Evolutionary conservation across 2,797 vertebrate species (phyloP), one percentile per base, ranked within the genome.

Genomic region (Hoplostethus mediterraneus): DNA sequence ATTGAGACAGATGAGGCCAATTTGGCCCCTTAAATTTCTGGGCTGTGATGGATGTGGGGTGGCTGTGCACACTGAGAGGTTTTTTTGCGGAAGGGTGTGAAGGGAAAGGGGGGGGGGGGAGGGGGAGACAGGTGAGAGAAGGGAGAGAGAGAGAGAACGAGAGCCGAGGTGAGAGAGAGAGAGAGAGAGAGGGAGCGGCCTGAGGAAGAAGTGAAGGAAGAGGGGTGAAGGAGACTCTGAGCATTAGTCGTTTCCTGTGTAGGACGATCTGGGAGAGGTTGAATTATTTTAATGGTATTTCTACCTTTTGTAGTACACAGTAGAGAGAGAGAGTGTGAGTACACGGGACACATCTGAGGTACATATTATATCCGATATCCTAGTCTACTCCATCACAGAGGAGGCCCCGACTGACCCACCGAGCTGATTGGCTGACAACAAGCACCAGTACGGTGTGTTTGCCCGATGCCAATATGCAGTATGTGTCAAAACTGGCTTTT

Each of bases 1-100:
- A 99, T 99, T 99, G 97, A 99, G 98, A 99, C 97, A 99, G 97
- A 99, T 99, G 97, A 98, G 97, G 95, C 97, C 97, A 99, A 98
- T 99, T 98, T 98, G 96, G 96, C 96, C 97, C 96, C 96, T 97
- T 98, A 97, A 97, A 98, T 97, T 97, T 98, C 96, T 97, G 95
- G 94, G 93, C 95, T 95, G 95, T 98, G 98, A 99, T 99, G 97
- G 97, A 99, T 99, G 97, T 96, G 95, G 91, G 95, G 93, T 93
- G 93, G 96, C 95, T 94, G 91, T 92, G 94, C 94, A 93, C 95
- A 91, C 94, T 95, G 84, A 92, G 87, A 87, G 87, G 87, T 83
- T n/a, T n/a, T n/a, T n/a, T 86, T n/a, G 73, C 69, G 76, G 78
- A 77, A 84, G 77, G 83, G 86, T 87, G 83, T 38, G 49, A 70